Percentiles rank a stretch among this genome's conserved stretches.
Conservation (phyloP, 2,113 vertebrate species). For the Oryzias woworae region DNA sequence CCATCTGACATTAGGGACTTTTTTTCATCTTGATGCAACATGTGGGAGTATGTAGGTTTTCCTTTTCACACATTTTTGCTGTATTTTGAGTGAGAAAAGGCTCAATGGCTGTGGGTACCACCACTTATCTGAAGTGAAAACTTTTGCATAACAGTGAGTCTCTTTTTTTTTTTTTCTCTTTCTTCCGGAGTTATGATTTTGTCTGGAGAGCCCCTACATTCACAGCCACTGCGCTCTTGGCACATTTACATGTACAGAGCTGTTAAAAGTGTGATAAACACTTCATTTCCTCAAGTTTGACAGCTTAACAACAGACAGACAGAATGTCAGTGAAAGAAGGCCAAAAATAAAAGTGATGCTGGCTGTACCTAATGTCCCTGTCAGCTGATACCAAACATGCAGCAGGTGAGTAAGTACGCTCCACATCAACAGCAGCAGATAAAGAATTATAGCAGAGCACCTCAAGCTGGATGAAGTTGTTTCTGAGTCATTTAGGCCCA, state of each 20-base stretch:
- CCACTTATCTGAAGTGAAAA: constrained; percentile 15
- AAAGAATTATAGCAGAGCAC: constrained; percentile 27
- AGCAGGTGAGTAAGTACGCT: constrained; percentile 30
- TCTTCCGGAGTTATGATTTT: constrained; percentile 40
- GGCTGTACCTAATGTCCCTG: constrained; percentile 23
- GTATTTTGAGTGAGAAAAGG: constrained; percentile 29
- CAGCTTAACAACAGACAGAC: constrained; percentile 21
- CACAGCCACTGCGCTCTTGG: not conserved
- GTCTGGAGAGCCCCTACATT: constrained; percentile 48
- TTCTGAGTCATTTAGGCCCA: constrained; percentile 50
- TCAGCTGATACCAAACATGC: constrained; percentile 36
- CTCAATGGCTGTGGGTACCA: constrained; percentile 26
- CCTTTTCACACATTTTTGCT: constrained; percentile 51
- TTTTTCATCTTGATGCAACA: constrained; percentile 44
- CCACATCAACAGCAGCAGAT: constrained; percentile 23
- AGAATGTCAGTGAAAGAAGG: not conserved
- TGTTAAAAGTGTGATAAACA: not conserved
- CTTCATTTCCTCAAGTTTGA: constrained; percentile 22
- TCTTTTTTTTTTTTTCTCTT: not conserved
- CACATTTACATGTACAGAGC: not conserved
- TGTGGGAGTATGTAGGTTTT: constrained; percentile 55
- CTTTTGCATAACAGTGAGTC: constrained; percentile 27
- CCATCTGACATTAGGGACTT: constrained; percentile 49
- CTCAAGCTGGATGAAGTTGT: constrained; percentile 29
- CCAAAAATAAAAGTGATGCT: constrained; percentile 20